These are phyloP conservation scores for Danio rerio DNA, from an alignment of 2,113 vertebrate species.

Conservation along the genomic window GRCz12tu NC_133182.1:66181501-66182000, in stretches of 20 bases:
- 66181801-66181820: neutral
- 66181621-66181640: neutral
- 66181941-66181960: constrained; percentile 48
- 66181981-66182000: constrained; percentile 55
- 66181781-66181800: neutral
- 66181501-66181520: too few relatives aligned
- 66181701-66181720: neutral
- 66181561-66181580: too few relatives aligned
- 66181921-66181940: constrained; percentile 39
- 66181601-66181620: neutral
- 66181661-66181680: neutral
- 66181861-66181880: constrained; percentile 43
- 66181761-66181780: constrained; percentile 13
- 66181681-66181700: neutral
- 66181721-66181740: neutral
- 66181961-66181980: constrained; percentile 52
- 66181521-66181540: too few relatives aligned
- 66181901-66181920: constrained; percentile 61
- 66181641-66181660: neutral
- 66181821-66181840: constrained; percentile 34
- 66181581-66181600: neutral
- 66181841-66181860: constrained; percentile 42
- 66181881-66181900: constrained; percentile 60
- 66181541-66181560: too few relatives aligned
- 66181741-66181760: neutral